phyloP scores from a whole-genome alignment of 2,888 invertebrate species.

The Lysandra bellargus region DNA sequence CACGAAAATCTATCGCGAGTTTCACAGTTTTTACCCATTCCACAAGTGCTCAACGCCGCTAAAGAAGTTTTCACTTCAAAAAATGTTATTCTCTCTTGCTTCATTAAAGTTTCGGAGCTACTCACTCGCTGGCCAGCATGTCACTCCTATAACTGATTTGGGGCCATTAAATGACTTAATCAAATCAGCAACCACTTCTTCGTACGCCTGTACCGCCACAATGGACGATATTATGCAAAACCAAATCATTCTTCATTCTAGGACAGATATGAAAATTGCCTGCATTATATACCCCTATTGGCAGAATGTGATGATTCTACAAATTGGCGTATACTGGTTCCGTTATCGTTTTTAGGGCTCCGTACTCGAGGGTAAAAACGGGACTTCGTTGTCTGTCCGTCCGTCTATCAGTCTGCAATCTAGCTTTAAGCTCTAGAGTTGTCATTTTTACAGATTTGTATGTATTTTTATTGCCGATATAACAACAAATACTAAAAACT shows the following conservation, averaged over 20 bases:
- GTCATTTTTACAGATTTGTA: no score
- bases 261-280: conserved; percentile 14
- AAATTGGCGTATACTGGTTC: conserved; percentile 41
- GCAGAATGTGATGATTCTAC: conserved; percentile 43
- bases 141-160: conserved; percentile 32
- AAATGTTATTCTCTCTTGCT: neutral
- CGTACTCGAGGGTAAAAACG: no score
- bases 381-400: no score
- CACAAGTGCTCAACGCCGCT: no score
- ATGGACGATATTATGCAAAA: conserved; percentile 28
- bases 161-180: conserved; percentile 35
- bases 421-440: no score
- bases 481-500: no score
- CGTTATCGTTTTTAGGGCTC: conserved; percentile 18
- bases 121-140: conserved; percentile 38
- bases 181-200: conserved; percentile 33
- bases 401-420: no score
- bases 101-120: neutral
- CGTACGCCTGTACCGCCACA: conserved; percentile 23
- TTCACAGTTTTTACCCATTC: no score
- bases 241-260: conserved; percentile 8
- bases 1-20: no score
- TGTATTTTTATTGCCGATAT: no score
- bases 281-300: conserved; percentile 29
- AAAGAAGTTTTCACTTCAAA: no score